Percentiles rank a stretch among this genome's conserved stretches.
These are phyloP conservation scores for Phodopus roborovskii DNA, from an alignment of 2,113 vertebrate species.

Conservation along the genomic window DNA sequence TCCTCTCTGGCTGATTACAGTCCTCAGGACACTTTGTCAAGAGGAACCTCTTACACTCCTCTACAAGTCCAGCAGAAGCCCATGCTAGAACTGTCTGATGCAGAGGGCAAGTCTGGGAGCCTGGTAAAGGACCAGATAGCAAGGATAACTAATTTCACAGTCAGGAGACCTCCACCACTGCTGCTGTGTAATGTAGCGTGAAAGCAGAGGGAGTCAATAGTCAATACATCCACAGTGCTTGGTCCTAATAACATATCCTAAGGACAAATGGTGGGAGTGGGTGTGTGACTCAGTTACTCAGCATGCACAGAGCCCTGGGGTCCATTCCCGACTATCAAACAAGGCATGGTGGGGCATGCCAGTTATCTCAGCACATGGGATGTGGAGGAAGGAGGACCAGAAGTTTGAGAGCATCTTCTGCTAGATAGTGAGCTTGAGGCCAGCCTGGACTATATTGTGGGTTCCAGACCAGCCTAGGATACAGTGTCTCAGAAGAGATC, in stretches of 20 bases:
- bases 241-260: conserved; percentile 39
- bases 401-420: background rate
- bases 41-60: background rate
- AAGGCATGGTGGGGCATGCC: background rate
- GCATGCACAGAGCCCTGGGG: background rate
- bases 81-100: background rate
- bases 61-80: background rate
- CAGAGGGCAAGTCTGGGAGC: background rate
- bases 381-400: no score
- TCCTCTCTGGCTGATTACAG: background rate
- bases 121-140: background rate
- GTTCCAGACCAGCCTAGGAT: background rate
- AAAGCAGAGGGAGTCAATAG: background rate
- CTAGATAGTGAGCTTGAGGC: background rate
- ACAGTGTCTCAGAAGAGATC: conserved; percentile 39
- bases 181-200: rapidly evolving
- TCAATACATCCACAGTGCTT: no score
- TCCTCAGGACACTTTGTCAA: background rate
- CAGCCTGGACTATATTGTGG: background rate
- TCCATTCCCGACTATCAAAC: background rate
- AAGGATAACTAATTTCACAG: background rate
- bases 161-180: background rate
- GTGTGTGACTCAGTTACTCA: background rate
- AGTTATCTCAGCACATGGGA: background rate
- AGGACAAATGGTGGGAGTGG: rapidly evolving